phyloP scores from a whole-genome alignment of 2,888 invertebrate species.

The Thymelicus sylvestris region DNA sequence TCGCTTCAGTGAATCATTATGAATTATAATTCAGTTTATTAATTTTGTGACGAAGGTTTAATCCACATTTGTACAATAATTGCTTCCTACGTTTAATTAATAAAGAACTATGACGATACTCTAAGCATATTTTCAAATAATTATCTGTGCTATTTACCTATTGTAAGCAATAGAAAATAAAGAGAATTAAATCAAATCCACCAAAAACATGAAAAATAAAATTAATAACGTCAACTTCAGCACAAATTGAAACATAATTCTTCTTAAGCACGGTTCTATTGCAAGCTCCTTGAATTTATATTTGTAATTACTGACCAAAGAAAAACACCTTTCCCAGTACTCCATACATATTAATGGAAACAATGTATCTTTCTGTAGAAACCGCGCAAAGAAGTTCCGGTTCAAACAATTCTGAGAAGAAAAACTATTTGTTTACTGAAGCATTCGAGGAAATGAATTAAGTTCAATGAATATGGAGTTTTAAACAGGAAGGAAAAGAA shows the following conservation, averaged over 20 bases:
- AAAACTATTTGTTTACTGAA: conserved; percentile 47
- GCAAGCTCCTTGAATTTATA: conserved; percentile 18
- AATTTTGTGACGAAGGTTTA: no score
- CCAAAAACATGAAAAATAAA: no score
- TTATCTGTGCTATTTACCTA: no score
- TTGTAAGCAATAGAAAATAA: no score
- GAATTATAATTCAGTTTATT: no score
- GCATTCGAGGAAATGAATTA: conserved; percentile 49
- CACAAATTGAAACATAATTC: conserved; percentile 20
- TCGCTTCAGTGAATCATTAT: no score
- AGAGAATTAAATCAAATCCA: no score
- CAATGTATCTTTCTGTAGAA: conserved; percentile 37
- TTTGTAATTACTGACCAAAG: conserved; percentile 28
- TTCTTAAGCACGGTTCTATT: conserved; percentile 17
- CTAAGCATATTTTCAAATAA: no score
- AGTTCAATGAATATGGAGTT: conserved; percentile 50
- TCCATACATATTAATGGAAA: conserved; percentile 33
- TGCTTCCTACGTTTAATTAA: no score
- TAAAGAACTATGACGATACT: no score
- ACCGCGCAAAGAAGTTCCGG: conserved; percentile 35
- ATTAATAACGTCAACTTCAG: not conserved
- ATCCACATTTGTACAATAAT: no score
- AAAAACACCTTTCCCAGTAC: conserved; percentile 27
- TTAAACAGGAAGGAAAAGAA: conserved; percentile 45
- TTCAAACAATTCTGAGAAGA: conserved; percentile 43